Conservation (phyloP, 1,140 invertebrate genomes). For the Ips typographus region DNA sequence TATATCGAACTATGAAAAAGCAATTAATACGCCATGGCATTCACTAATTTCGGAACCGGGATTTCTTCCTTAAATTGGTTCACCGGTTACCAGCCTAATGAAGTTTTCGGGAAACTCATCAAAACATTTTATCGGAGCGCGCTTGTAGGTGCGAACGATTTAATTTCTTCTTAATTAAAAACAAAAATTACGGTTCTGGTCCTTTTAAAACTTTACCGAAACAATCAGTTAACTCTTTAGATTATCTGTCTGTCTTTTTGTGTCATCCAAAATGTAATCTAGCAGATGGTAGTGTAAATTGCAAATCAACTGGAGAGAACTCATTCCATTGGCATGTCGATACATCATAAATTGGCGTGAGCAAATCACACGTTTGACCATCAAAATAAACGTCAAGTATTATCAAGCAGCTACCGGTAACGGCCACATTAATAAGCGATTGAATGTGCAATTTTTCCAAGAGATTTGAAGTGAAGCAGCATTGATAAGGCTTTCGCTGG, state of each 20-base stretch:
- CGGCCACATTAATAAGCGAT: conserved; percentile 17
- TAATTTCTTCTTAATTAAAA: conserved; percentile 33
- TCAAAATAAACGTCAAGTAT: neutral
- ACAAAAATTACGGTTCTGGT: conserved; percentile 17
- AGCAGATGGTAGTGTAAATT: no score
- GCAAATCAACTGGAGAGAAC: no score
- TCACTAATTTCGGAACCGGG: conserved; percentile 15
- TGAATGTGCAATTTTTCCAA: conserved; percentile 15
- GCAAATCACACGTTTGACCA: no score
- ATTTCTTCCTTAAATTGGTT: conserved; percentile 29
- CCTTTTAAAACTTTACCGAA: no score
- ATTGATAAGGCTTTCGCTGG: conserved; percentile 19
- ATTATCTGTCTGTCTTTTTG: no score
- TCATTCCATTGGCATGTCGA: no score
- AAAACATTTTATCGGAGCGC: conserved; percentile 19
- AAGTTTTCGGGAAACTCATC: conserved; percentile 28
- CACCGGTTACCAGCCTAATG: conserved; percentile 23
- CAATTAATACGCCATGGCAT: conserved; percentile 22
- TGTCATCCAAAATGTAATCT: no score
- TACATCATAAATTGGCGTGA: no score
- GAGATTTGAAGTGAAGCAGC: conserved; percentile 22
- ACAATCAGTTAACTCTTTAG: no score
- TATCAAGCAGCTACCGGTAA: conserved; percentile 8
- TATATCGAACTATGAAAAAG: conserved; percentile 20
- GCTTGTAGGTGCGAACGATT: conserved; percentile 25